Percentiles rank a stretch among this genome's conserved stretches.
phyloP scores from a whole-genome alignment of 92 coral and sea anemone genomes.

The Epizoanthus rinbou region DNA sequence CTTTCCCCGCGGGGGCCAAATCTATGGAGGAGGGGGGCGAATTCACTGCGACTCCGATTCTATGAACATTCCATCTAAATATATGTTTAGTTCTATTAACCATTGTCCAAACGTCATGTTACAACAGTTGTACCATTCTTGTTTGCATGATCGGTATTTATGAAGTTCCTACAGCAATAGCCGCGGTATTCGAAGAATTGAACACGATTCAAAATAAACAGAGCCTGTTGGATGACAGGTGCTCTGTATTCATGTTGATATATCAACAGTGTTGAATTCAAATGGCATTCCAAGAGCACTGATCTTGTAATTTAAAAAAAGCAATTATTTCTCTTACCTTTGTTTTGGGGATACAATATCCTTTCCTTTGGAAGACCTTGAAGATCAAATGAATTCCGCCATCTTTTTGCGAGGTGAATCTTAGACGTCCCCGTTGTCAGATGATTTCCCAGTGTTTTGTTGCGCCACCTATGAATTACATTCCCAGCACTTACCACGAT shows the following conservation, averaged over 20 bases:
- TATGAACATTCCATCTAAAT: neutral
- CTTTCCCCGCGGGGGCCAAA: no score
- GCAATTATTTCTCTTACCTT: constrained; percentile 1
- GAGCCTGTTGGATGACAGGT: no score
- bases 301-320: neutral
- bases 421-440: neutral
- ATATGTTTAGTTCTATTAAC: no score
- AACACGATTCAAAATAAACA: no score
- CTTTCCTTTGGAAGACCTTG: neutral
- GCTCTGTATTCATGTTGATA: no score
- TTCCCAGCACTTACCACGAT: neutral
- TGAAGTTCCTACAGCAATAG: no score
- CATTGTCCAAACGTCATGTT: neutral
- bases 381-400: constrained; percentile 1
- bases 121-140: no score
- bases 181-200: no score
- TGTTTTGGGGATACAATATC: neutral
- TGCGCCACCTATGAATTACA: neutral
- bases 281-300: neutral
- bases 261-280: neutral
- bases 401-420: neutral
- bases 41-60: no score
- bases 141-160: no score
- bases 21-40: no score
- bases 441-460: neutral